Conservation (phyloP, 2,888 invertebrate genomes). For the Sesia apiformis region DNA sequence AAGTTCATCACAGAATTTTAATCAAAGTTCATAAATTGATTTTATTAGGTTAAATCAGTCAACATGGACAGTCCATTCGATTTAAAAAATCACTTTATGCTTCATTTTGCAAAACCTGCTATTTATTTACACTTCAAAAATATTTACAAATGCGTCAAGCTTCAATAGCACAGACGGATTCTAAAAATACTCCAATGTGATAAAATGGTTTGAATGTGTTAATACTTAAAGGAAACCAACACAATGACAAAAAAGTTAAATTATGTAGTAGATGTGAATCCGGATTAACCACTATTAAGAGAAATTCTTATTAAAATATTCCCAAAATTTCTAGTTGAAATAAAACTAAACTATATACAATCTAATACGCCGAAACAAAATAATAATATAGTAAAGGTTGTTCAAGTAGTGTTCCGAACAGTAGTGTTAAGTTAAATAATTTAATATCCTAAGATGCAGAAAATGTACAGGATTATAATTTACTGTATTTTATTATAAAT, state of each 20-base stretch:
- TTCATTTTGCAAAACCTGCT: constrained; percentile 4
- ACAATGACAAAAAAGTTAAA: constrained; percentile 50
- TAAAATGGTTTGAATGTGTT: constrained; percentile 64
- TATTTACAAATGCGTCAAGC: constrained; percentile 58
- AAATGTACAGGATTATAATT: too few relatives aligned
- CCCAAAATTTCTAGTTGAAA: too few relatives aligned
- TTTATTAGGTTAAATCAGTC: not conserved
- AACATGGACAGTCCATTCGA: not conserved
- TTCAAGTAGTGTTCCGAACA: too few relatives aligned
- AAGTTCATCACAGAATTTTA: not conserved
- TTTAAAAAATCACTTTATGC: constrained; percentile 3
- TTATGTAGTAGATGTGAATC: constrained; percentile 40
- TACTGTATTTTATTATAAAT: too few relatives aligned
- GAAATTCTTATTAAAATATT: too few relatives aligned
- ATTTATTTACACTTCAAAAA: constrained; percentile 29
- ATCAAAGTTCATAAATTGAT: not conserved
- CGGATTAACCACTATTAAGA: constrained; percentile 42
- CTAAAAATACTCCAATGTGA: constrained; percentile 68
- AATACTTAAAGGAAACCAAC: constrained; percentile 42
- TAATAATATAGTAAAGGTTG: too few relatives aligned
- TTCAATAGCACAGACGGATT: constrained; percentile 50
- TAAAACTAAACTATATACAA: too few relatives aligned
- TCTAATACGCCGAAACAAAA: too few relatives aligned
- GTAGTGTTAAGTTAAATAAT: too few relatives aligned
- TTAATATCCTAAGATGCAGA: too few relatives aligned